Conservation (phyloP, 2,888 invertebrate species). For the Diabrotica balteata region DNA sequence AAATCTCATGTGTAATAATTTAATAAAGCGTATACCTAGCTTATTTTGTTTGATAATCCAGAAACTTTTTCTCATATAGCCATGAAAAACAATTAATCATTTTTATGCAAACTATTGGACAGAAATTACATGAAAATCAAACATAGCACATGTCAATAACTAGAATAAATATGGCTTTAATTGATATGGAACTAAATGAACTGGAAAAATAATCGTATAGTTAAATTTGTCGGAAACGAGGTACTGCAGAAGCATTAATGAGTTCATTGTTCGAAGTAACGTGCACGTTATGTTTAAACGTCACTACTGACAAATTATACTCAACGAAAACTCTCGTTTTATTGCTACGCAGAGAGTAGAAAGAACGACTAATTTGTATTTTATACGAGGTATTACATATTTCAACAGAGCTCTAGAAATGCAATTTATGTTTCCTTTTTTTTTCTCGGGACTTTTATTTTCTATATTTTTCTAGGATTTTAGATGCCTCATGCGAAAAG, state of each 20-base stretch:
- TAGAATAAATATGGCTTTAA: conserved; percentile 25
- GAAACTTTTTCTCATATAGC: neutral
- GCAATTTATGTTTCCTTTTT: too few relatives aligned
- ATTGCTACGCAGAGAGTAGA: too few relatives aligned
- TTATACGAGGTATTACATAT: too few relatives aligned
- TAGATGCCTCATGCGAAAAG: too few relatives aligned
- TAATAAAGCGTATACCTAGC: too few relatives aligned
- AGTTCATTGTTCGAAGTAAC: conserved; percentile 23
- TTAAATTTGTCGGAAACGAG: conserved; percentile 20
- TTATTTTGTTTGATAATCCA: too few relatives aligned
- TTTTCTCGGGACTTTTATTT: too few relatives aligned
- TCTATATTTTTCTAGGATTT: too few relatives aligned
- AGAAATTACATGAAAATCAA: conserved; percentile 17
- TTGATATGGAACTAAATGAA: conserved; percentile 21
- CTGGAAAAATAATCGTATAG: conserved; percentile 21
- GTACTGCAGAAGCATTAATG: conserved; percentile 17
- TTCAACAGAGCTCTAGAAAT: too few relatives aligned
- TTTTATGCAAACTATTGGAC: conserved; percentile 8
- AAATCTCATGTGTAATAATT: too few relatives aligned
- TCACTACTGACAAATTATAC: conserved; percentile 10
- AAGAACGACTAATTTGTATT: too few relatives aligned
- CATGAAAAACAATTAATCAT: conserved; percentile 24
- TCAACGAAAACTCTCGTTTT: neutral
- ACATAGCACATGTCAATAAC: conserved; percentile 20
- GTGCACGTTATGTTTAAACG: conserved; percentile 8